These are phyloP conservation scores for Malurus alboscapulatus DNA, from an alignment of 2,113 vertebrate genomes.

Conservation along the genomic window DNA sequence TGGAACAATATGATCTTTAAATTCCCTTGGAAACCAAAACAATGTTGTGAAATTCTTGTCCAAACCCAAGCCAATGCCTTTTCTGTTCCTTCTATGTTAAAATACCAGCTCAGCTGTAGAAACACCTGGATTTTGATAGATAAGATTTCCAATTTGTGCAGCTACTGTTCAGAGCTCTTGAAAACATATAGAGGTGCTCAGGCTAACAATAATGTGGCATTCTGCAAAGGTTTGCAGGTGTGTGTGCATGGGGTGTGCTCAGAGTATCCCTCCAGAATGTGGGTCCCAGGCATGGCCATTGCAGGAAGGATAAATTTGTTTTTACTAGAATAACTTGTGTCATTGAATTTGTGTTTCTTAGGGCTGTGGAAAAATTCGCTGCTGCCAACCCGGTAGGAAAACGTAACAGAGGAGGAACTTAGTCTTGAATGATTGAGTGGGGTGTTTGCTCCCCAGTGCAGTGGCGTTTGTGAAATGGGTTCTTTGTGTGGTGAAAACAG, in stretches of 20 bases:
- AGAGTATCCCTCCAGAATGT: accelerated
- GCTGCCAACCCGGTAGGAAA: background rate
- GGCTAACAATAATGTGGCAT: accelerated
- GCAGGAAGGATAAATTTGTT: background rate
- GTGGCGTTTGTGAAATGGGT: background rate
- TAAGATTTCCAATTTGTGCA: background rate
- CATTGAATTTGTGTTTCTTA: background rate
- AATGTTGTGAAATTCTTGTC: background rate
- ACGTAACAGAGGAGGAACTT: background rate
- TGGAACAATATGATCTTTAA: background rate
- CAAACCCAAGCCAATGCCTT: background rate
- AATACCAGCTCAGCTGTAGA: background rate
- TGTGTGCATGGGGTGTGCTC: accelerated
- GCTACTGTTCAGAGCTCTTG: background rate
- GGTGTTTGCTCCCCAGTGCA: background rate
- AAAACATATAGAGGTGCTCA: background rate
- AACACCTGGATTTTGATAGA: background rate
- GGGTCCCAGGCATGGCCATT: background rate
- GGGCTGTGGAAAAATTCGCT: background rate
- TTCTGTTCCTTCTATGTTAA: background rate
- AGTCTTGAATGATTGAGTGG: background rate
- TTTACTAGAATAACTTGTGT: background rate
- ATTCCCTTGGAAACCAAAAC: accelerated
- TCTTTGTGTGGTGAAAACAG: background rate
- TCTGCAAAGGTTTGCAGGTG: background rate